phyloP scores from a whole-genome alignment of 2,113 vertebrate genomes.

The Aramus guarauna region DNA sequence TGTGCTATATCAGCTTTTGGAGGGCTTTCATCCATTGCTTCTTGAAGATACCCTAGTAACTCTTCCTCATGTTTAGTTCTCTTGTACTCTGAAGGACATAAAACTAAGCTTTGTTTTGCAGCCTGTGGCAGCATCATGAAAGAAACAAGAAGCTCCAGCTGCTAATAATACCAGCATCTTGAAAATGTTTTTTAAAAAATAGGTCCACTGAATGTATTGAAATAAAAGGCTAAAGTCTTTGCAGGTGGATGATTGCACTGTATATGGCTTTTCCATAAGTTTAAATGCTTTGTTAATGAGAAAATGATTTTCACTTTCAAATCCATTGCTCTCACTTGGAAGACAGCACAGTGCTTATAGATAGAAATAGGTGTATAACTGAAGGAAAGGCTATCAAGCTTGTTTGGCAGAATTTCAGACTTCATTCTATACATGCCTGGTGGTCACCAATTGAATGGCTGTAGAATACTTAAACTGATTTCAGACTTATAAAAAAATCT shows the following conservation, averaged over 20 bases:
- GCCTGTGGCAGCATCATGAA: background rate
- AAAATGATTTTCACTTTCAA: background rate
- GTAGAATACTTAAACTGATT: background rate
- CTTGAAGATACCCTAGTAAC: background rate
- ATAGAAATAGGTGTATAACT: background rate
- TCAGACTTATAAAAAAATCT: background rate
- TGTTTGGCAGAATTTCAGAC: background rate
- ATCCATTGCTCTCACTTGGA: background rate
- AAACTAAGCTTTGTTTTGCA: background rate
- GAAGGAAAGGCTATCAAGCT: background rate
- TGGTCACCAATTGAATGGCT: background rate
- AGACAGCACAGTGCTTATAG: background rate
- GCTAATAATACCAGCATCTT: background rate
- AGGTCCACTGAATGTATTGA: background rate
- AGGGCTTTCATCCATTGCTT: background rate
- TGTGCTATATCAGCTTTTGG: background rate
- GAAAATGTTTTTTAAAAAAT: background rate
- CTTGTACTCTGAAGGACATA: background rate
- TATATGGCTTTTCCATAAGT: background rate
- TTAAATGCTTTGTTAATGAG: background rate
- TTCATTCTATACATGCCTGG: background rate
- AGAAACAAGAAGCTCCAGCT: background rate
- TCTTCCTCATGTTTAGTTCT: background rate
- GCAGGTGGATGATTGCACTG: background rate
- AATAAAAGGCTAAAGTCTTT: background rate